Evolutionary conservation across 2,888 invertebrate species (phyloP).

Genomic region (Colostygia pectinataria): DNA sequence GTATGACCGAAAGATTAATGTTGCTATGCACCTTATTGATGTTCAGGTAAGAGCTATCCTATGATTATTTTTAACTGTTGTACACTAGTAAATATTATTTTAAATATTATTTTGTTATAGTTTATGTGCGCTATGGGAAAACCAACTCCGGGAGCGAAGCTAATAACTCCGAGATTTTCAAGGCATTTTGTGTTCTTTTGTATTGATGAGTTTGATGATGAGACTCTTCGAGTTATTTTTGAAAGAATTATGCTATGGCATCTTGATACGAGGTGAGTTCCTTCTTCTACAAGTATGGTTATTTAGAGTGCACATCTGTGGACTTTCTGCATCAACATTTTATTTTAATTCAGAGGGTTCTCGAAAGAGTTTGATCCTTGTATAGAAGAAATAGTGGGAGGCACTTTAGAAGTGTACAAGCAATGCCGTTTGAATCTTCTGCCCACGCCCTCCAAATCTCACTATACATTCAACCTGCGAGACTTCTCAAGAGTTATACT

Average conservation of each 20-base stretch:
- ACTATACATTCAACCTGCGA: slow-evolving; percentile 96
- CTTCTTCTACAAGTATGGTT: too few species aligned
- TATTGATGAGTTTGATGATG: slow-evolving; percentile 95
- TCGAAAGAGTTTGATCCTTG: slow-evolving; percentile 97
- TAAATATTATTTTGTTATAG: slow-evolving; percentile 68
- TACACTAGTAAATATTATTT: neutral
- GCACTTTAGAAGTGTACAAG: slow-evolving; percentile 94
- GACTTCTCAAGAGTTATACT: slow-evolving; percentile 97
- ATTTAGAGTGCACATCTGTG: too few species aligned
- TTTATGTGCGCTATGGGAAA: slow-evolving; percentile 93
- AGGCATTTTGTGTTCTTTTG: slow-evolving; percentile 93
- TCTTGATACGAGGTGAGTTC: slow-evolving; percentile 91
- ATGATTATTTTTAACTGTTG: neutral
- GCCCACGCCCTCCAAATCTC: slow-evolving; percentile 96
- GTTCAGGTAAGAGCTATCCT: slow-evolving; percentile 86
- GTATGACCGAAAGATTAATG: slow-evolving; percentile 92
- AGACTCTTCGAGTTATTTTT: slow-evolving; percentile 92
- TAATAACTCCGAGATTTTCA: slow-evolving; percentile 92
- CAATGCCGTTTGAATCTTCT: slow-evolving; percentile 90
- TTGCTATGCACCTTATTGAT: slow-evolving; percentile 91
- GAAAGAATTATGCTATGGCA: slow-evolving; percentile 97
- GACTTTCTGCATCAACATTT: neutral
- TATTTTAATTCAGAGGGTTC: slow-evolving; percentile 87
- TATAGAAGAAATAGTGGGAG: slow-evolving; percentile 93
- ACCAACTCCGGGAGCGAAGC: slow-evolving; percentile 91